Percentiles rank a stretch among this genome's conserved stretches.
Evolutionary conservation across 2,888 invertebrate species (phyloP).

Genomic region (Drosophila ustulata): DNA sequence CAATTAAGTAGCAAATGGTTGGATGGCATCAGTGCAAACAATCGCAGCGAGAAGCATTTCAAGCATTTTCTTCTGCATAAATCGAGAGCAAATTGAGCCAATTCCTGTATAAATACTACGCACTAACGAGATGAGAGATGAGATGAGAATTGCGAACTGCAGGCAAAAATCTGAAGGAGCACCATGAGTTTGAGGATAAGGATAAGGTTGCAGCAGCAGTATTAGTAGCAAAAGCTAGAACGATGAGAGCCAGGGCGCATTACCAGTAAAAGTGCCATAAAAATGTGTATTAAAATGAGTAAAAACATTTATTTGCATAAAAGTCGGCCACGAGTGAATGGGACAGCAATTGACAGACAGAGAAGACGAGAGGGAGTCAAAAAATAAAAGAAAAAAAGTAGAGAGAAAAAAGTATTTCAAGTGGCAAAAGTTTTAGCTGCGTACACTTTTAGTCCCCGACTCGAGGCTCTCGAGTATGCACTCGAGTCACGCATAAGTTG

Average conservation of each 20-base stretch:
- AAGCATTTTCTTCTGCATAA: constrained; percentile 76
- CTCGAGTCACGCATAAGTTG: constrained; percentile 80
- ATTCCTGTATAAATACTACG: constrained; percentile 74
- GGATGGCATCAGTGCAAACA: constrained; percentile 71
- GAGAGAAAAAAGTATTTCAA: constrained; percentile 69
- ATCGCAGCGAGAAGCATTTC: constrained; percentile 65
- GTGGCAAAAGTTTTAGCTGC: constrained; percentile 80
- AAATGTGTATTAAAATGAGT: constrained; percentile 81
- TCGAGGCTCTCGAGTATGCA: constrained; percentile 75
- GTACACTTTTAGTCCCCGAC: constrained; percentile 70
- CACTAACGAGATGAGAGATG: constrained; percentile 70
- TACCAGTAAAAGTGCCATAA: constrained; percentile 76
- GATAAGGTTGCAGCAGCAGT: constrained; percentile 3
- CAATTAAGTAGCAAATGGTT: constrained; percentile 81
- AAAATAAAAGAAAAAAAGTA: not conserved
- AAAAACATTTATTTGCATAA: constrained; percentile 81
- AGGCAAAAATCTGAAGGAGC: constrained; percentile 7
- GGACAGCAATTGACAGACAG: constrained; percentile 58
- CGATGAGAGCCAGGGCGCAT: constrained; percentile 61
- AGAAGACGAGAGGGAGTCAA: constrained; percentile 26
- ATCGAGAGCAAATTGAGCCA: constrained; percentile 81
- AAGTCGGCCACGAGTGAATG: constrained; percentile 60
- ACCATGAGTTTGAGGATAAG: not conserved
- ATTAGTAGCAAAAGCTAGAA: constrained; percentile 9
- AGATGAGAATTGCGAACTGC: constrained; percentile 20